Percentiles rank a stretch among this genome's conserved stretches.
These are phyloP conservation scores for Corynorhinus townsendii DNA, from an alignment of 2,113 vertebrate species.

Conservation along the genomic window DNA sequence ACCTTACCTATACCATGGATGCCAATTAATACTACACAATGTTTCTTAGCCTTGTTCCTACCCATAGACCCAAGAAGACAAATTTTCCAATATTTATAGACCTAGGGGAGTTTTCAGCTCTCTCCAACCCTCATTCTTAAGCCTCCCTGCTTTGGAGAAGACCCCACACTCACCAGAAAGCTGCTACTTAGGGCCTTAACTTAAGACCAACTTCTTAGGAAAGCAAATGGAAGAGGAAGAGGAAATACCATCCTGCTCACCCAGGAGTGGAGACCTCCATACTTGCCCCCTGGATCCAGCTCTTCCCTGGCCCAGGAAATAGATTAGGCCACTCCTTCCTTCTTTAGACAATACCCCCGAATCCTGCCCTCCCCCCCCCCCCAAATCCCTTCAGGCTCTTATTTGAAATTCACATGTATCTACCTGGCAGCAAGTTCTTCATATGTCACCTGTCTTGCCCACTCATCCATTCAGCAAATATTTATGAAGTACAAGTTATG, in stretches of 20 bases:
- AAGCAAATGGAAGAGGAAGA: neutral
- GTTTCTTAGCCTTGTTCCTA: neutral
- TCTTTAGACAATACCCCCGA: neutral
- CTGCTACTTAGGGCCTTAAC: neutral
- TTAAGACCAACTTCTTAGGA: neutral
- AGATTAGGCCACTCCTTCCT: neutral
- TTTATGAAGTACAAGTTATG: neutral
- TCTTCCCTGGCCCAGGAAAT: neutral
- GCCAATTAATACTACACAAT: neutral
- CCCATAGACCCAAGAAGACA: neutral
- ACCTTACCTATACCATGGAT: too few relatives aligned
- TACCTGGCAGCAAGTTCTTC: neutral
- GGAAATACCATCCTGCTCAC: too few relatives aligned
- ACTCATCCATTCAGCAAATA: neutral
- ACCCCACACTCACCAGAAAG: neutral
- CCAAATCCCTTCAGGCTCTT: neutral
- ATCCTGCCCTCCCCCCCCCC: rapidly evolving
- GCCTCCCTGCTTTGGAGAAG: neutral
- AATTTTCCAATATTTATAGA: neutral
- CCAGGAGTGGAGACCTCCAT: neutral
- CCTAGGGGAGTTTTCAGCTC: neutral
- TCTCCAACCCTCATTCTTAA: neutral
- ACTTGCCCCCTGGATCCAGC: neutral
- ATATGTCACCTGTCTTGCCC: neutral
- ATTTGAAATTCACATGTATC: neutral